phyloP scores from a whole-genome alignment of 1,140 invertebrate genomes.

The Zaprionus davidi region DNA sequence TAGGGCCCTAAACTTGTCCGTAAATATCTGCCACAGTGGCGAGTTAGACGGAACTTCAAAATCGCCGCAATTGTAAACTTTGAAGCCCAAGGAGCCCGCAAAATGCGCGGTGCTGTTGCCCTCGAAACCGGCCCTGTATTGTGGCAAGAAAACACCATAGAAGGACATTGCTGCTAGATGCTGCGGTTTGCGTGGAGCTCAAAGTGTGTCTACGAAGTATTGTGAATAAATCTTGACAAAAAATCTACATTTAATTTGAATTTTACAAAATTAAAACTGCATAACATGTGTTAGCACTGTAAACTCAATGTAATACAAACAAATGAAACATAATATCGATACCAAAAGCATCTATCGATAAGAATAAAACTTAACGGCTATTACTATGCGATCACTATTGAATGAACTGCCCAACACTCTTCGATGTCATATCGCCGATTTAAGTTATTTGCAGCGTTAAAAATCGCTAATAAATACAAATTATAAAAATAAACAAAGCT shows the following conservation, averaged over 20 bases:
- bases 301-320: background rate
- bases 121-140: background rate
- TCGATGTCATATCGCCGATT: too few species aligned
- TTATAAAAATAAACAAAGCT: too few species aligned
- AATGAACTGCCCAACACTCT: too few species aligned
- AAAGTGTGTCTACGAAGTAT: background rate
- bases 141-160: background rate
- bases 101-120: background rate
- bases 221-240: slow-evolving; percentile 2
- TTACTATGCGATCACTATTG: too few species aligned
- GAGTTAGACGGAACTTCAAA: slow-evolving; percentile 42
- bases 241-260: slow-evolving; percentile 5
- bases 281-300: background rate
- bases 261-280: slow-evolving; percentile 10
- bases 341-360: background rate
- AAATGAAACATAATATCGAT: background rate
- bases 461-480: too few species aligned
- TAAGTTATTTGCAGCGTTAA: too few species aligned
- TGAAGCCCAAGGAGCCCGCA: background rate
- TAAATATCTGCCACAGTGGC: slow-evolving; percentile 86
- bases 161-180: background rate
- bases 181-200: background rate
- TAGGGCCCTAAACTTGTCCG: slow-evolving; percentile 89
- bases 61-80: background rate
- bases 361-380: too few species aligned